Evolutionary conservation across 2,888 invertebrate genomes (phyloP).

Genomic region (Hydrotaea cyrtoneurina): DNA sequence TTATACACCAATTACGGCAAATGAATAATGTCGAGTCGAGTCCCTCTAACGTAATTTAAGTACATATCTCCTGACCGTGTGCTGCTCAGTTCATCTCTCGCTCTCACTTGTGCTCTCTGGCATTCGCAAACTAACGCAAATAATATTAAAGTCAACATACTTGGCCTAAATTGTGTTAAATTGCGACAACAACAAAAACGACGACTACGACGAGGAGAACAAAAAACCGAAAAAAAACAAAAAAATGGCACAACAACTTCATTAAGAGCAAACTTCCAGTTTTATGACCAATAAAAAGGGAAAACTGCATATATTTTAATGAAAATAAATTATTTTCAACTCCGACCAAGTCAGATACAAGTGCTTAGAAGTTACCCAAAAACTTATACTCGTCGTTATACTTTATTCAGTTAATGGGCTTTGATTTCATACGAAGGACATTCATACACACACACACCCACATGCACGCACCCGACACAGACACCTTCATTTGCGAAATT

Average conservation of each 20-base stretch:
- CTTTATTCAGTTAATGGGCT: slow-evolving; percentile 22
- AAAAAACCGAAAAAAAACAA: background rate
- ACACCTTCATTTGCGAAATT: background rate
- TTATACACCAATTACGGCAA: slow-evolving; percentile 12
- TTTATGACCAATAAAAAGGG: slow-evolving; percentile 35
- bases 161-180: slow-evolving; percentile 35
- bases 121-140: background rate
- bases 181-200: background rate
- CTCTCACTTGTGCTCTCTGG: background rate
- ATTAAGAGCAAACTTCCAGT: slow-evolving; percentile 25
- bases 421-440: slow-evolving; percentile 4
- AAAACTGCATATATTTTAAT: slow-evolving; percentile 38
- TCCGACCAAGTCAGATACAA: slow-evolving; percentile 23
- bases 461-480: background rate
- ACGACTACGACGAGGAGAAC: background rate
- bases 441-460: background rate
- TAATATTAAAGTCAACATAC: slow-evolving; percentile 27
- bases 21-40: background rate
- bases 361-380: slow-evolving; percentile 20
- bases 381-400: slow-evolving; percentile 12
- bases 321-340: slow-evolving; percentile 41
- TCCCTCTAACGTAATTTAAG: slow-evolving; percentile 2
- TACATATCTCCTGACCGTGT: background rate
- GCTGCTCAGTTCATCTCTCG: background rate
- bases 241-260: background rate